Base-by-base conservation (phyloP, 2,113 vertebrate genomes). In the Campylomormyrus tamandua region DNA sequence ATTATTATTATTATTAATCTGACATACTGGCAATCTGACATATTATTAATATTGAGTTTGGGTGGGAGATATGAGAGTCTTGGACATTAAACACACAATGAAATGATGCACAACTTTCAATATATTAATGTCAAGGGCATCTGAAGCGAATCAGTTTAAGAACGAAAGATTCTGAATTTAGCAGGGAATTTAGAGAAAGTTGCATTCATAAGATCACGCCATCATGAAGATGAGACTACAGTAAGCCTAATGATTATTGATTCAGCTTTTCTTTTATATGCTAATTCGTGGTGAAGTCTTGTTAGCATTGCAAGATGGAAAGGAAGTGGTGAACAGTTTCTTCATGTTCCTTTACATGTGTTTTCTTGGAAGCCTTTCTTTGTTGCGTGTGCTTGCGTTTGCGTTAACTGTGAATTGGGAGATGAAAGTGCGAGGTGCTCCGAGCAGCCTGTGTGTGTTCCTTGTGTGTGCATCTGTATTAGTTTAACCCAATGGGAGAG, bases 401-500 rank as follows among this genome's bases (percentile, higher is more conserved):
- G 42, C 21, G 19, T 46, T 45, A 42, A 80, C 35, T 39, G 74
- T 10, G 9, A 45, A 48, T 24, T 46, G 19, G 42, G 39, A 84
- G 45, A 84, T 48, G 35, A 84, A 45, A 84, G 83, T 17, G n/a
- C 0, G 19, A 42, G 77, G 39, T 45, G 35, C 42, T 45, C 13
- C 6, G 9, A 84, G 45, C 1, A n/a, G 83, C 39, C 83, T 46
- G 21, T 84, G 83, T 84, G 83, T 84, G 83, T 84, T 45, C 83
- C 39, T 84, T 46, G 39, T 45, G 39, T 84, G 83, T 84, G 83
- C 83, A 84, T 84, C 83, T 84, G 83, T 84, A 84, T 84, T 84
- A 84, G 39, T 45, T 84, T 84, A 84, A 84, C 83, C 83, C 83
- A 84, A 84, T 46, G 83, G 83, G 83, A 84, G 83, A 84, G 21